These are phyloP conservation scores for Tetranychus truncatus DNA, from an alignment of 2,888 invertebrate genomes.

Conservation along the genomic window DNA sequence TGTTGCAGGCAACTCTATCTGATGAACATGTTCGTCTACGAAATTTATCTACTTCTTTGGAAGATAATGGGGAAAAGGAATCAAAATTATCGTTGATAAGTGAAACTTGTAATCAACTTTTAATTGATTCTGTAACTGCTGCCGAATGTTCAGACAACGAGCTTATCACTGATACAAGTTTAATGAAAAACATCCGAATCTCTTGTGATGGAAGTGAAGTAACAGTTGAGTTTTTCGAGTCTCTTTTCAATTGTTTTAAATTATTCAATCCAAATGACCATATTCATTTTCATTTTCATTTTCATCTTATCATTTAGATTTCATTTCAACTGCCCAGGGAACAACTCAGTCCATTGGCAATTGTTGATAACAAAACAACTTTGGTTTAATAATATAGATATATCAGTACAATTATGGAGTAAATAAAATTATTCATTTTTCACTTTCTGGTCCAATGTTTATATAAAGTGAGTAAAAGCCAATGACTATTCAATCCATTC, in stretches of 20 bases:
- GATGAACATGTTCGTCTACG: background rate
- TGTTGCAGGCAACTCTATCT: background rate
- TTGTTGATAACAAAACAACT: slow-evolving; percentile 5
- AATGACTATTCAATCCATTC: too few relatives aligned
- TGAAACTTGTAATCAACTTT: slow-evolving; percentile 10
- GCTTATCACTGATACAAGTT: background rate
- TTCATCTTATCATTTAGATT: background rate
- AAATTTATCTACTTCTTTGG: background rate
- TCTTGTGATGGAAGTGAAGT: slow-evolving; percentile 13
- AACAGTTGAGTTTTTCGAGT: background rate
- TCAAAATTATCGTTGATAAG: slow-evolving; percentile 6
- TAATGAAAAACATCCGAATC: slow-evolving; percentile 11
- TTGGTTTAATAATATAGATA: slow-evolving; percentile 2
- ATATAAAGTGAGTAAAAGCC: too few relatives aligned
- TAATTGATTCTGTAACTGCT: background rate
- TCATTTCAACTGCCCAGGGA: slow-evolving; percentile 11
- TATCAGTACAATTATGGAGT: background rate
- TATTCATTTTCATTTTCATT: background rate
- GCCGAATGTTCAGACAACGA: slow-evolving; percentile 7
- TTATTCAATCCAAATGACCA: background rate
- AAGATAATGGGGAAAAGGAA: background rate
- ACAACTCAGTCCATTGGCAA: background rate
- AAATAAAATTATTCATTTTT: background rate
- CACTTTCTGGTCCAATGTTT: too few relatives aligned
- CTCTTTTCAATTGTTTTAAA: background rate